A percentile compares a stretch with the other conserved stretches of the same genome.
These are phyloP conservation scores for Lepidostoma basale DNA, from an alignment of 1,140 invertebrate species.

Conservation along the genomic window DNA sequence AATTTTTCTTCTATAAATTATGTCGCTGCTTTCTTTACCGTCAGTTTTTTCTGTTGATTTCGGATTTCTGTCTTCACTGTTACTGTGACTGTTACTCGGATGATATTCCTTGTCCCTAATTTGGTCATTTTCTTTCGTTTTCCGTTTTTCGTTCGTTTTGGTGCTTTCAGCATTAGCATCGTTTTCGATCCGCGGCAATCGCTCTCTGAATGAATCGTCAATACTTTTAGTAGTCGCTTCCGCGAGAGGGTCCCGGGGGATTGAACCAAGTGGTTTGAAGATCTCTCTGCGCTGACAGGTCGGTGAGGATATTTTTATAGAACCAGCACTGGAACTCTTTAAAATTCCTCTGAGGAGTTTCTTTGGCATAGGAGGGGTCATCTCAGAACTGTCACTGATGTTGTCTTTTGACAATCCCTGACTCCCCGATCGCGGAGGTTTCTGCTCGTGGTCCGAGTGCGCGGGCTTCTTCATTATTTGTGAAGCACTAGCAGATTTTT, in stretches of 20 bases:
- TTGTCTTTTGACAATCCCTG: conserved; percentile 49
- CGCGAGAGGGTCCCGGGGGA: neutral
- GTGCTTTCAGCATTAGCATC: neutral
- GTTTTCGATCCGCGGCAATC: no score
- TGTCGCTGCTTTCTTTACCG: neutral
- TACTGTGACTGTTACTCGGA: neutral
- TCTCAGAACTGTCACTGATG: conserved; percentile 47
- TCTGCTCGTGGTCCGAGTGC: conserved; percentile 5
- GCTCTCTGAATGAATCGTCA: no score
- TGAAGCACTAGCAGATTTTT: conserved; percentile 65
- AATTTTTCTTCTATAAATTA: conserved; percentile 37
- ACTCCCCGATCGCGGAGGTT: neutral
- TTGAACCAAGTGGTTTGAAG: neutral
- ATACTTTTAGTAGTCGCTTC: no score
- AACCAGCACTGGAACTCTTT: conserved; percentile 53
- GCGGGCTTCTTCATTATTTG: conserved; percentile 48
- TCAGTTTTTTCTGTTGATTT: neutral
- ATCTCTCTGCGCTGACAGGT: conserved; percentile 33
- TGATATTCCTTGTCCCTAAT: neutral
- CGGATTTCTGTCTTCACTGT: neutral
- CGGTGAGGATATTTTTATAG: conserved; percentile 47
- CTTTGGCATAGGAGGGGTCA: conserved; percentile 55
- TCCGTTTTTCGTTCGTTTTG: neutral
- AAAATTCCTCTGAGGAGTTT: conserved; percentile 51
- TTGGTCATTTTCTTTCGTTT: neutral